These are phyloP conservation scores for Oscheius sp. DNA, from an alignment of 2,888 invertebrate genomes.

Conservation along the genomic window DNA sequence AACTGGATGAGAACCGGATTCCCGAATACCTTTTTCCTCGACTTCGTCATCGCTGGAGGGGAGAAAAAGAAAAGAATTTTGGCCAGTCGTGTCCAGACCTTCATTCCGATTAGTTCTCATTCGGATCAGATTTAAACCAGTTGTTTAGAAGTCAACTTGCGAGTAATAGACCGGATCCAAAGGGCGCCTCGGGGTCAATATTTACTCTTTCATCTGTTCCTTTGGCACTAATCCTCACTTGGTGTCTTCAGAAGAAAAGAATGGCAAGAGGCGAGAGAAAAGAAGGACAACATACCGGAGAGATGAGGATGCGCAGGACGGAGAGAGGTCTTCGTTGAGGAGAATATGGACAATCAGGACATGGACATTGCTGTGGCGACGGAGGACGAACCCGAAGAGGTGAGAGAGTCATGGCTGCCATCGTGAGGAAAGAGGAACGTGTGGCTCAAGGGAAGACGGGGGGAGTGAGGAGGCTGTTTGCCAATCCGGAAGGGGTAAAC, in stretches of 20 bases:
- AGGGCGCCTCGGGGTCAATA: conserved; percentile 24
- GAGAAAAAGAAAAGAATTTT: background rate
- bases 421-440: conserved; percentile 13
- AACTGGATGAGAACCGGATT: conserved; percentile 19
- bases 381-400: conserved; percentile 13
- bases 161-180: conserved; percentile 13
- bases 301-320: conserved; percentile 40
- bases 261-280: background rate
- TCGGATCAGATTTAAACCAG: conserved; percentile 12
- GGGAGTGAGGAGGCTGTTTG: conserved; percentile 16
- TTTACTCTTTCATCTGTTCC: conserved; percentile 22
- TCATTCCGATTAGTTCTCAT: background rate
- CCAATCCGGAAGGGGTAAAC: conserved; percentile 24
- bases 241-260: background rate
- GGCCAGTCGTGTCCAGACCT: background rate
- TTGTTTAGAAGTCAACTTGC: conserved; percentile 7
- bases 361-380: conserved; percentile 12
- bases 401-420: conserved; percentile 13
- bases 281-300: conserved; percentile 19
- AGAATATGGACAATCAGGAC: conserved; percentile 39
- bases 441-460: conserved; percentile 3
- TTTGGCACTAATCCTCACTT: conserved; percentile 1
- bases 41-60: background rate
- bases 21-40: background rate
- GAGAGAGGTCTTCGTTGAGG: conserved; percentile 36